Evolutionary conservation across 2,797 vertebrate genomes (phyloP).

Genomic region (Myioborus miniatus): DNA sequence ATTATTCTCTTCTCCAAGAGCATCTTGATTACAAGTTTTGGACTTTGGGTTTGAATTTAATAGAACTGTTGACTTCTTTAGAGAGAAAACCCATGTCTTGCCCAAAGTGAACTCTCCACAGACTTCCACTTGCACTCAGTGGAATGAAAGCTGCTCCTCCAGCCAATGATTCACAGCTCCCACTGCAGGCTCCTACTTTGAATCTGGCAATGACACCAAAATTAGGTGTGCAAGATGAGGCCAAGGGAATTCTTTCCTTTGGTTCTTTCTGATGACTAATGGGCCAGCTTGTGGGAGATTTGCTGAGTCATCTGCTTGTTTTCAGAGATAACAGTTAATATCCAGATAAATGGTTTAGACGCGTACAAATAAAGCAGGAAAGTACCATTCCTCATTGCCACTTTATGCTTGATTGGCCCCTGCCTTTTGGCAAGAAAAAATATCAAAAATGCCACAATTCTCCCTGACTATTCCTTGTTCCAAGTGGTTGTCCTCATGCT

Average conservation of each 20-base stretch:
- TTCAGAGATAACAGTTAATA: not conserved
- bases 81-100: not conserved
- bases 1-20: conserved; percentile 1
- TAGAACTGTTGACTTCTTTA: not conserved
- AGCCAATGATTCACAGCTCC: not conserved
- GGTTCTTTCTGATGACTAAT: not conserved
- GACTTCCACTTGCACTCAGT: not conserved
- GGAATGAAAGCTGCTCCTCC: not conserved
- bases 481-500: not conserved
- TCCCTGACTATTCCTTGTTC: not conserved
- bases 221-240: not conserved
- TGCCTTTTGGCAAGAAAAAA: not conserved
- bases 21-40: not conserved
- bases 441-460: not conserved
- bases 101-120: not conserved
- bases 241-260: not conserved
- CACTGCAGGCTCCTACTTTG: not conserved
- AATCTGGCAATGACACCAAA: not conserved
- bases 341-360: not conserved
- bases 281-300: not conserved
- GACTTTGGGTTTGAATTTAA: not conserved
- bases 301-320: not conserved
- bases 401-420: not conserved
- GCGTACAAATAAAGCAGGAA: not conserved
- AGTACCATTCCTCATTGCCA: not conserved